Evolutionary conservation across 92 coral and sea anemone genomes (phyloP), one percentile per base, ranked within the genome.

Genomic region (Epizoanthus ramosus): DNA sequence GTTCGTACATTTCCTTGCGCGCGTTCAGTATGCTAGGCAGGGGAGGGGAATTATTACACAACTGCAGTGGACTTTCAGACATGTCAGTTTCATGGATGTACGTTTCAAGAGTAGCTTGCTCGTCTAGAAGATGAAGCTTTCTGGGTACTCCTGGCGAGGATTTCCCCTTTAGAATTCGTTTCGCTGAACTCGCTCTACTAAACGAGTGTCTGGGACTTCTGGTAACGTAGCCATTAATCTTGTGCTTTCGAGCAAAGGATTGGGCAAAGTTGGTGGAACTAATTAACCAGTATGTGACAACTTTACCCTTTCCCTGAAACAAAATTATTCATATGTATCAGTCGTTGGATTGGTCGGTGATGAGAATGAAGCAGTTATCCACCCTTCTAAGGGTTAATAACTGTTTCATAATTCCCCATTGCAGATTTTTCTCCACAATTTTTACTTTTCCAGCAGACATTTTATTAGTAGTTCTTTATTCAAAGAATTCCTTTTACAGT

Each of bases 261-360:
- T 47, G 23, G 43, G 43, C 5, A 1, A 41, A 43, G 71, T 77
- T 61, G 3, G 70, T 77, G 63, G 71, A 68, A 43, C 47, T 28
- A 77, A 15, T 61, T 14, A 77, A 25, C 82, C 82, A 77, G 35
- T 19, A 77, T 5, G 82, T 77, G 6, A 60, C 58, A 8, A 77
- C 71, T 77, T 60, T 77, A 10, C 82, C 82, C 22, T 77, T 77
- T 61, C 82, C 82, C 82, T 77, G 57, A n/a, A 63, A 41, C 81
- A 76, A 31, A 76, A 4, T 12, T 2, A 19, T 2, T 41, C 43
- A 63, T 17, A 33, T 25, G 43, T 41, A 33, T 12, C 8, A 67
- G 45, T 25, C 72, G 14, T 37, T 14, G 75, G 43, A 4, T 41
- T 2, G 13, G 19, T 22, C 3, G 2, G 54, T 43, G 54, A 9